Evolutionary conservation across 2,113 vertebrate genomes (phyloP).

Genomic region (Mystacornis crossleyi): DNA sequence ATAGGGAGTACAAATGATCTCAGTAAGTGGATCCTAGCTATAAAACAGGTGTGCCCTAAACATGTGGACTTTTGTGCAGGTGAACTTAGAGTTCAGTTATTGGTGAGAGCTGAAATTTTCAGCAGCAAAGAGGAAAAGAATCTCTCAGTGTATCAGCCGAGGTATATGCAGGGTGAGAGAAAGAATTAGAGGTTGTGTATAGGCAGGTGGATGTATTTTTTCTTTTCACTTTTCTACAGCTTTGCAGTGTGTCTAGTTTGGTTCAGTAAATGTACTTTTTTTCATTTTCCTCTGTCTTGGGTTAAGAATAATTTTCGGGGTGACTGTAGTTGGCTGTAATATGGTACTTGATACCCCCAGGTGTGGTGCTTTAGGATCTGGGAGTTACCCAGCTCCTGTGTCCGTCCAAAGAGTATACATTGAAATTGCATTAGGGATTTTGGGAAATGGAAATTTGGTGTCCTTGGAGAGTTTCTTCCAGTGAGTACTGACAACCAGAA

Average conservation of each 20-base stretch:
- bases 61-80: neutral
- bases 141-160: neutral
- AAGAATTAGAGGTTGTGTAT: neutral
- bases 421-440: neutral
- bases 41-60: neutral
- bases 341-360: neutral
- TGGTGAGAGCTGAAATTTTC: neutral
- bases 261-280: neutral
- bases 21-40: neutral
- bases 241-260: neutral
- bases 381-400: neutral
- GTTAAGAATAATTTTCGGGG: neutral
- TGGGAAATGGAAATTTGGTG: neutral
- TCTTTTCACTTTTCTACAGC: neutral
- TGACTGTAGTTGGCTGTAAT: neutral
- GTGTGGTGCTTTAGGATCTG: neutral
- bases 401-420: neutral
- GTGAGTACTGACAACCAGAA: neutral
- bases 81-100: neutral
- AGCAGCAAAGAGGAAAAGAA: neutral
- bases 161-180: neutral
- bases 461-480: neutral
- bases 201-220: neutral
- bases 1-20: neutral
- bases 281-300: neutral